phyloP scores from a whole-genome alignment of 2,888 invertebrate species.

The Drosophila neotestacea region DNA sequence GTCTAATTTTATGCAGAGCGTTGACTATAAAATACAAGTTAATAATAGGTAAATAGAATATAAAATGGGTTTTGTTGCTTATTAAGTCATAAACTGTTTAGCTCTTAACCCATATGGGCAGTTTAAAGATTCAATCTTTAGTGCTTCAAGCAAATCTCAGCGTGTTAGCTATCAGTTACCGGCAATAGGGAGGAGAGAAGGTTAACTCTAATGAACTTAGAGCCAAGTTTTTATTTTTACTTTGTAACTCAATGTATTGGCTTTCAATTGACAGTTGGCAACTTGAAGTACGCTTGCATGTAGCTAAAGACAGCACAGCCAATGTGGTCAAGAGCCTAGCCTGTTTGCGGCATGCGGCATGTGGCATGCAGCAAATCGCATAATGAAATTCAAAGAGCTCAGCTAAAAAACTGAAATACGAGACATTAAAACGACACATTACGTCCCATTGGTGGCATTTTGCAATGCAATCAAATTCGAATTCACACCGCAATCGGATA shows the following conservation, averaged over 20 bases:
- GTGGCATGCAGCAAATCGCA: constrained; percentile 33
- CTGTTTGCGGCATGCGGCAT: neutral
- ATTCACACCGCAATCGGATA: constrained; percentile 59
- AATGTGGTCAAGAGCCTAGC: constrained; percentile 5
- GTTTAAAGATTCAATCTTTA: constrained; percentile 14
- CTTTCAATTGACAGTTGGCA: constrained; percentile 65
- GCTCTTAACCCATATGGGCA: constrained; percentile 13
- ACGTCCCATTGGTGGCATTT: constrained; percentile 57
- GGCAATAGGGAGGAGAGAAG: constrained; percentile 1
- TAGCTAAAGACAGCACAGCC: constrained; percentile 19
- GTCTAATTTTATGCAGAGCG: neutral
- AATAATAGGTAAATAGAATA: neutral
- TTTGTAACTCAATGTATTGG: constrained; percentile 58
- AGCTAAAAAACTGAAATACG: constrained; percentile 46
- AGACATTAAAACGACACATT: constrained; percentile 65
- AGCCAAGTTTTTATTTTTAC: constrained; percentile 22
- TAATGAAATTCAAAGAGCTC: constrained; percentile 64
- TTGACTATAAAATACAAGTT: neutral
- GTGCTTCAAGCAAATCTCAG: constrained; percentile 10
- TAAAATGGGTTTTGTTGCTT: neutral
- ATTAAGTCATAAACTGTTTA: constrained; percentile 13
- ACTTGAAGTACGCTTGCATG: constrained; percentile 40
- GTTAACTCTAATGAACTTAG: constrained; percentile 44
- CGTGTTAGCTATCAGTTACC: constrained; percentile 14
- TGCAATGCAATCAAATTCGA: constrained; percentile 59